phyloP scores from a whole-genome alignment of 1,140 invertebrate genomes.

The Tigriopus japonicus region DNA sequence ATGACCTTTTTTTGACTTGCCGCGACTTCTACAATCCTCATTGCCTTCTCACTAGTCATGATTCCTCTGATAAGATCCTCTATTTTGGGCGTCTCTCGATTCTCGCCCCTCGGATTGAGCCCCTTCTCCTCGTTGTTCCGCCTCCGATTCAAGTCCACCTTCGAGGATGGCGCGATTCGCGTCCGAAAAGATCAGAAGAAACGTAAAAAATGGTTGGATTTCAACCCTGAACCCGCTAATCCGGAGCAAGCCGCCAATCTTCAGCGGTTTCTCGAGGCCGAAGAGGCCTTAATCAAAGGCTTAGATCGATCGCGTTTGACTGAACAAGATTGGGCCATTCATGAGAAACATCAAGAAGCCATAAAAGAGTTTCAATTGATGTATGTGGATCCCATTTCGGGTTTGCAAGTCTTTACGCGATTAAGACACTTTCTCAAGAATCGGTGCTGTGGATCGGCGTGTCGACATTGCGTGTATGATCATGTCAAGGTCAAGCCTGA shows the following conservation, averaged over 20 bases:
- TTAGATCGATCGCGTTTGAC: constrained; percentile 16
- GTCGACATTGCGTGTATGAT: constrained; percentile 20
- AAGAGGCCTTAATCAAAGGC: constrained; percentile 15
- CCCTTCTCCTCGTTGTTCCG: too few relatives aligned
- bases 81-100: too few relatives aligned
- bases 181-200: too few relatives aligned
- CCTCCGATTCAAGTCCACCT: too few relatives aligned
- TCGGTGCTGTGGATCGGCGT: constrained; percentile 22
- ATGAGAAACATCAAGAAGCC: constrained; percentile 19
- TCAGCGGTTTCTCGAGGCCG: constrained; percentile 17
- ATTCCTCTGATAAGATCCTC: too few relatives aligned
- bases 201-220: too few relatives aligned
- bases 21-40: too few relatives aligned
- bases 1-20: too few relatives aligned
- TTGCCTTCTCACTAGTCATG: too few relatives aligned
- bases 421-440: constrained; percentile 21
- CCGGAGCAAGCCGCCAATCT: neutral
- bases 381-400: constrained; percentile 21
- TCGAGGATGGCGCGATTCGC: too few relatives aligned
- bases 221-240: too few relatives aligned
- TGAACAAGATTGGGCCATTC: constrained; percentile 18
- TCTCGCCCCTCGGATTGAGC: too few relatives aligned
- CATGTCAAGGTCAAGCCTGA: constrained; percentile 18
- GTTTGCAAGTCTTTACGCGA: constrained; percentile 20
- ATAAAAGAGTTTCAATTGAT: constrained; percentile 21